Base-by-base conservation (phyloP, 2,113 vertebrate species). In the Podarcis cretensis region DNA sequence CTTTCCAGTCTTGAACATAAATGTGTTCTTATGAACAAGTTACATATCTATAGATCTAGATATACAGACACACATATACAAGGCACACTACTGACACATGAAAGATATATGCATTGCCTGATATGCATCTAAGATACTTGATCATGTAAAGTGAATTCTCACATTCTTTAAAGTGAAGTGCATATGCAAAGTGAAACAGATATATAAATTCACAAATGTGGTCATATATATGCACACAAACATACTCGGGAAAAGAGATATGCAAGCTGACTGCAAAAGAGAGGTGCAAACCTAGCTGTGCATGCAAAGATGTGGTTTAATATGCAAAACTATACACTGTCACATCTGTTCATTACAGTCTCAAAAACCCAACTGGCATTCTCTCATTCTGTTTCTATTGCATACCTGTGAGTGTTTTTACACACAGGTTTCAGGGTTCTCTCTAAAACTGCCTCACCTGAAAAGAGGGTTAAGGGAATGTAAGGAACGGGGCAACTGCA, bases 71-170 rank as follows among this genome's bases (percentile, higher is more conserved):
- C 68, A 81, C 85, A 90, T 91, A 3, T 79, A 87, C 75, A 73
- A 83, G 74, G 57, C 7, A 81, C 18, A 40, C 30, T 18, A n/a
- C 21, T 20, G 21, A 68, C 80, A 3, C 86, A 86, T 0, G 37
- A 90, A 63, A 88, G 4, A 63, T 0, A 92, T 85, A 81, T 89
- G 21, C 91, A 88, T 25, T 7, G 89, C 85, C 89, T 86, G 86
- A 81, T 89, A 91, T 66, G 0, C 0, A 2, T 48, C 37, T 65
- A 25, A 25, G 57, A 89, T 80, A 79, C 85, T 48, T 85, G 84
- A 78, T 65, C 66, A 76, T 35, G 69, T 81, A 37, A 48, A 2
- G 0, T 78, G 30, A 16, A 30, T 80, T 32, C 8, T 23, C 68
- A 40, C 13, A 12, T 20, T 21, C 65, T 85, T 89, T 83, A 20